Percentiles rank a stretch among this genome's conserved stretches.
phyloP scores from a whole-genome alignment of 2,888 invertebrate genomes.

The Agonopterix heracliana region DNA sequence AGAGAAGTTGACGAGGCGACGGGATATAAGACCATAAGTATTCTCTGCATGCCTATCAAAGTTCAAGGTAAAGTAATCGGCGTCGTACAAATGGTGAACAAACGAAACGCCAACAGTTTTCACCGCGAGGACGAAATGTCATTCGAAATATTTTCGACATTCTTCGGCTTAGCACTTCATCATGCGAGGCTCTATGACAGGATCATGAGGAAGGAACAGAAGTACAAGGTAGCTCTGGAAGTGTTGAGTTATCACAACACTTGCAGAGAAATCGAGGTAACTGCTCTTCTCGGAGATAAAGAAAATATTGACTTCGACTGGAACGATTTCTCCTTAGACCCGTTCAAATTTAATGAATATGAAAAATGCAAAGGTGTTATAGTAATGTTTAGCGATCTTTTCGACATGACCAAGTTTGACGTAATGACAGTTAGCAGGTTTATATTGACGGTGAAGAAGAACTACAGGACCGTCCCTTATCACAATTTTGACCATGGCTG shows the following conservation, averaged over 20 bases:
- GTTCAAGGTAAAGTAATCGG: slow-evolving; percentile 86
- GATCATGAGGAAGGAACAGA: slow-evolving; percentile 88
- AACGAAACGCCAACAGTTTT: slow-evolving; percentile 73
- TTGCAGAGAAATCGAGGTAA: slow-evolving; percentile 83
- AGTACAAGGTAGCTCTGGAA: slow-evolving; percentile 87
- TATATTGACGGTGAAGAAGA: slow-evolving; percentile 88
- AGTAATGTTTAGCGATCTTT: slow-evolving; percentile 86
- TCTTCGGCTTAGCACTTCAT: slow-evolving; percentile 90
- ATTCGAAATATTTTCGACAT: slow-evolving; percentile 89
- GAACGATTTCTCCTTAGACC: slow-evolving; percentile 82
- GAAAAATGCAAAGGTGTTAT: slow-evolving; percentile 84
- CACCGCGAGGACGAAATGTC: slow-evolving; percentile 84
- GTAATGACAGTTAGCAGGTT: slow-evolving; percentile 81
- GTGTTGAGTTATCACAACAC: slow-evolving; percentile 90
- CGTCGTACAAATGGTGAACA: slow-evolving; percentile 92
- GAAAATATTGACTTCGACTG: slow-evolving; percentile 38
- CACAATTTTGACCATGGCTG: slow-evolving; percentile 94
- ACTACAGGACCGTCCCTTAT: slow-evolving; percentile 89
- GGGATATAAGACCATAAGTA: slow-evolving; percentile 82
- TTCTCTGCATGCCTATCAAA: slow-evolving; percentile 92
- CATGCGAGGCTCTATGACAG: slow-evolving; percentile 91
- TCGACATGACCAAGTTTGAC: slow-evolving; percentile 81
- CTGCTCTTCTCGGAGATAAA: slow-evolving; percentile 31
- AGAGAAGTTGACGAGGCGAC: slow-evolving; percentile 81
- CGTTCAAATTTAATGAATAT: slow-evolving; percentile 80